phyloP scores from a whole-genome alignment of 1,140 invertebrate genomes.

The Zaprionus kolodkinae region DNA sequence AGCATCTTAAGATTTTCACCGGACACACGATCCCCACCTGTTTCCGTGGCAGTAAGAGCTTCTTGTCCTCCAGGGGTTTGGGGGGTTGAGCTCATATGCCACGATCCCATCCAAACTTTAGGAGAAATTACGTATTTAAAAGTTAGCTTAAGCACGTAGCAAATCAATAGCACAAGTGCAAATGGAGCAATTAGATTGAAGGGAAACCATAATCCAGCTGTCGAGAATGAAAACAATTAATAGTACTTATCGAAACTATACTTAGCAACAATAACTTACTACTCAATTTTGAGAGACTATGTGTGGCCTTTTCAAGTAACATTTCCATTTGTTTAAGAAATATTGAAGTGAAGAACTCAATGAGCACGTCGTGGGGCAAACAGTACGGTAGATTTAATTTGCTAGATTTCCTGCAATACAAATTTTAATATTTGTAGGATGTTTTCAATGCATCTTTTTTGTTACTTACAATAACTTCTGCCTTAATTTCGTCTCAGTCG shows the following conservation, averaged over 20 bases:
- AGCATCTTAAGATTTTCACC: constrained; percentile 78
- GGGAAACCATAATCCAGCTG: constrained; percentile 59
- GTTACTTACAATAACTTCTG: constrained; percentile 45
- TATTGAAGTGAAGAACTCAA: constrained; percentile 66
- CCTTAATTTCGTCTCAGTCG: constrained; percentile 25
- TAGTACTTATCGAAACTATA: too few species aligned
- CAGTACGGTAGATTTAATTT: constrained; percentile 58
- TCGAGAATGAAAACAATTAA: not conserved
- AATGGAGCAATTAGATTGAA: constrained; percentile 54
- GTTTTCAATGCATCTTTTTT: not conserved
- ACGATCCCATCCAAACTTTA: constrained; percentile 52
- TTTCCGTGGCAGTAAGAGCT: constrained; percentile 2
- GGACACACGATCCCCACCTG: constrained; percentile 56
- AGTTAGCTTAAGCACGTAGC: constrained; percentile 62
- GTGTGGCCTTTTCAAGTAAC: constrained; percentile 55
- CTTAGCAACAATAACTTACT: constrained; percentile 36
- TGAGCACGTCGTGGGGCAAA: constrained; percentile 68
- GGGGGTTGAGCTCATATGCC: constrained; percentile 11
- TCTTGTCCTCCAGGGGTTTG: not conserved
- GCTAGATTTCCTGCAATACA: constrained; percentile 59
- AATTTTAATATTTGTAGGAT: not conserved
- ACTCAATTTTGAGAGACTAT: constrained; percentile 41
- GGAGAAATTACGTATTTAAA: constrained; percentile 78
- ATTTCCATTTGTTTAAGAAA: constrained; percentile 67
- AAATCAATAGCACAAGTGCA: constrained; percentile 52